phyloP scores from a whole-genome alignment of 2,888 invertebrate genomes.

The Stenotaenia linearis region DNA sequence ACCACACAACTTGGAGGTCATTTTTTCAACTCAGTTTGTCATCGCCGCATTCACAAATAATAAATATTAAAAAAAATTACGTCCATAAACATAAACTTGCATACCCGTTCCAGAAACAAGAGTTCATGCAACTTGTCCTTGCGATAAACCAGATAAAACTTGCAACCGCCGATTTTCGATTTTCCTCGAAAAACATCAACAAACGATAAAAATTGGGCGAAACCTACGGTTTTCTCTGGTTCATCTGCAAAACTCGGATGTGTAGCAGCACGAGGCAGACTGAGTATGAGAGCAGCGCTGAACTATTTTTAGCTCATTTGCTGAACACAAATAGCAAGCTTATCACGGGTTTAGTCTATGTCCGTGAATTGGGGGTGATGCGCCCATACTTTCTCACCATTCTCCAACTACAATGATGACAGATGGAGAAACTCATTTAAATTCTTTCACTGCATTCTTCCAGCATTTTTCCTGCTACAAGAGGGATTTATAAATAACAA shows the following conservation, averaged over 20 bases:
- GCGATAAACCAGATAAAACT: neutral
- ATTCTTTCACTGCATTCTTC: conserved; percentile 13
- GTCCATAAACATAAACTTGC: neutral
- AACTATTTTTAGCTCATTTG: conserved; percentile 32
- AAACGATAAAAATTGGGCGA: neutral
- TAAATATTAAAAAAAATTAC: neutral
- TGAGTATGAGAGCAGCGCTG: conserved; percentile 21
- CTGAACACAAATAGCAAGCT: conserved; percentile 32
- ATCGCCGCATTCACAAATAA: neutral
- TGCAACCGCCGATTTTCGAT: neutral
- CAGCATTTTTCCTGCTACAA: neutral
- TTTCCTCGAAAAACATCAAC: neutral
- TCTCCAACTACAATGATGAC: conserved; percentile 20
- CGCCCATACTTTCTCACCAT: neutral
- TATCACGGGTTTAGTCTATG: conserved; percentile 30
- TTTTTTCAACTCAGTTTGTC: neutral
- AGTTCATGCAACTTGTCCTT: neutral
- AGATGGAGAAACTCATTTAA: conserved; percentile 26
- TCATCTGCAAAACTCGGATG: conserved; percentile 10
- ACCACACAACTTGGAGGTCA: neutral
- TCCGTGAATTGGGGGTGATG: neutral
- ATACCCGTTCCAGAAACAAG: neutral
- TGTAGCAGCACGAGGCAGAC: conserved; percentile 17
- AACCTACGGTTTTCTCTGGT: neutral
- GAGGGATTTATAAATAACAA: neutral